phyloP scores from a whole-genome alignment of 2,113 vertebrate genomes.

The Dipodomys ordii region DNA sequence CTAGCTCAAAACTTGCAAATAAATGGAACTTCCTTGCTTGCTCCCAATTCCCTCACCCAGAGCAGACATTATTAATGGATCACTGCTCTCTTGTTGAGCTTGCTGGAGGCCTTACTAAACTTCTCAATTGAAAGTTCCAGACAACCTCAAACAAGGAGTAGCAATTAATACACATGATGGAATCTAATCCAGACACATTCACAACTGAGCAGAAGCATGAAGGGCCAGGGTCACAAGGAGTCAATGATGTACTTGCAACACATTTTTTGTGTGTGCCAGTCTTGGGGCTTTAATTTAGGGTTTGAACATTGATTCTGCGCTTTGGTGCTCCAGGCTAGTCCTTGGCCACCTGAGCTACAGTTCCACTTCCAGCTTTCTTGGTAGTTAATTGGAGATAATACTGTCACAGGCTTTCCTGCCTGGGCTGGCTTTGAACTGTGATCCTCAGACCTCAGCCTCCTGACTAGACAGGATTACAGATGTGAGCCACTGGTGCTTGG shows the following conservation, averaged over 20 bases:
- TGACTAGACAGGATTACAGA: no score
- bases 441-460: no score
- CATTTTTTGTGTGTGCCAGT: background rate
- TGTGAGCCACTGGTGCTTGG: no score
- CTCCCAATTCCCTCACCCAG: background rate
- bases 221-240: background rate
- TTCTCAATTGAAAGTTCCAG: background rate
- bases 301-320: no score
- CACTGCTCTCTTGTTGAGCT: background rate
- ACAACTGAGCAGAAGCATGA: background rate
- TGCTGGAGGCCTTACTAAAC: background rate
- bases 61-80: conserved; percentile 49
- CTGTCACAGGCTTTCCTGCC: no score
- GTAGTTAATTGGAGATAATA: no score
- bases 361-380: no score
- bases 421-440: no score
- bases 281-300: no score
- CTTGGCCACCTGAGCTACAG: no score
- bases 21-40: background rate
- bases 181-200: background rate
- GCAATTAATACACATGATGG: background rate
- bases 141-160: background rate
- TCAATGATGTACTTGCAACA: background rate
- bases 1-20: conserved; percentile 31
- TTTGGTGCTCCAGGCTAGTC: no score